Base-by-base conservation (phyloP, 2,888 invertebrate genomes). In the Hemaris fuciformis region DNA sequence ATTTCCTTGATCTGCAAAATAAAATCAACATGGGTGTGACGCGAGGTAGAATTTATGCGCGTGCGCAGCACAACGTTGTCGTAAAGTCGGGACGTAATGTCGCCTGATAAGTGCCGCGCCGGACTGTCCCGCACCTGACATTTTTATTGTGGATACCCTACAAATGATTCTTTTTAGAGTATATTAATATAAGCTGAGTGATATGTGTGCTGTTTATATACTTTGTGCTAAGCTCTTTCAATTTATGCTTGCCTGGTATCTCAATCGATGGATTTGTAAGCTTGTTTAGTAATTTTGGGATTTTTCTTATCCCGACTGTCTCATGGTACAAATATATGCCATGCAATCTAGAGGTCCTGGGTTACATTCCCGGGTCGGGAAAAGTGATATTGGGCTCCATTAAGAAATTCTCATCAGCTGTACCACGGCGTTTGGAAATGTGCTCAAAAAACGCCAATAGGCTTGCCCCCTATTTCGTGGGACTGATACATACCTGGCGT, bases 1-100 rank as follows among this genome's bases (percentile, higher is more conserved):
- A 88, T 91, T 89, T 88, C 84, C 88, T 87, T 89, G 91, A 91
- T 91, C 89, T 82, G 88, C 85, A 83, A 85, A 88, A 90, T 89
- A 88, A 90, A 91, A 89, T 88, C 85, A 82, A 76, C 80, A 79
- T 76, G 72, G 79, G 80, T 80, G 68, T 88, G 89, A 88, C 89
- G 85, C 87, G 87, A n/a, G 84, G 85, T 77, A 76, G 76, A 88
- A 89, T 90, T 91, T 91, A 91, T 89, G 83, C 83, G 80, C 83
- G 79, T 80, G 84, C 82, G 83, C 80, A 75, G 79, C 78, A 82
- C 82, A 80, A 81, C 83, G 82, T 76, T 87, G 89, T 91, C 90
- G 89, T 91, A 91, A 91, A 89, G 77, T 89, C 88, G 89, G 79
- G 89, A 90, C 83, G 87, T 91, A 87, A 91, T 90, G 89, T 87